Base-by-base conservation (phyloP, 2,888 invertebrate species). In the Cactoblastis cactorum region DNA sequence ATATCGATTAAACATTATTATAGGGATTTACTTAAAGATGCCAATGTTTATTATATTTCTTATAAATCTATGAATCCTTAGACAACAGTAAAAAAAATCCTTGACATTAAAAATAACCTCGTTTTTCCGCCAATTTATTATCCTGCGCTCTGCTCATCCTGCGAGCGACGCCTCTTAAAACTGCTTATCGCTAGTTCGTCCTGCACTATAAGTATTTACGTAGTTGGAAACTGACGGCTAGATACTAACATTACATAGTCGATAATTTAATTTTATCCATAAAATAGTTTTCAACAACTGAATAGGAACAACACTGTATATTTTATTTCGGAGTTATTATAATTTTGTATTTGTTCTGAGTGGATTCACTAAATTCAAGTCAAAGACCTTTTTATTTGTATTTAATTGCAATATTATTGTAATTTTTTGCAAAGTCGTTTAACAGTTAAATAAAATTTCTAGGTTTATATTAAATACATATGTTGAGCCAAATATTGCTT, bases 111-210 rank as follows among this genome's bases (percentile, higher is more conserved):
- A 28, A 6, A 28, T 28, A 6, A 28, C 28, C 28, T 28, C 8
- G 9, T 28, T 28, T 28, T 28, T 28, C 28, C 28, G 28, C 28
- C 28, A 6, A 9, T 28, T 4, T 8, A 28, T 9, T 28, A 9
- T 28, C 8, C 28, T 28, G 9, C n/a, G n/a, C n/a, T n/a, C n/a
- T n/a, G 28, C 28, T 15, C 19, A 38, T 38, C 17, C 37, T 38
- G 38, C 19, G 18, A 38, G 18, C 19, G 5, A 14, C 11, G 5
- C 14, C 11, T n/a, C n/a, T n/a, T n/a, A n/a, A 14, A 55, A 62
- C 62, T 54, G 61, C 61, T 53, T 58, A 55, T 47, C 56, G 50
- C 60, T 52, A 61, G 64, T 61, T 61, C 56, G 59, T 61, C 61
- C 62, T 57, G 58, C 56, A 48, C 11, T 24, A 24, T 12, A 11